These are phyloP conservation scores for Lepidurus arcticus DNA, from an alignment of 1,140 invertebrate species.

Conservation along the genomic window DNA sequence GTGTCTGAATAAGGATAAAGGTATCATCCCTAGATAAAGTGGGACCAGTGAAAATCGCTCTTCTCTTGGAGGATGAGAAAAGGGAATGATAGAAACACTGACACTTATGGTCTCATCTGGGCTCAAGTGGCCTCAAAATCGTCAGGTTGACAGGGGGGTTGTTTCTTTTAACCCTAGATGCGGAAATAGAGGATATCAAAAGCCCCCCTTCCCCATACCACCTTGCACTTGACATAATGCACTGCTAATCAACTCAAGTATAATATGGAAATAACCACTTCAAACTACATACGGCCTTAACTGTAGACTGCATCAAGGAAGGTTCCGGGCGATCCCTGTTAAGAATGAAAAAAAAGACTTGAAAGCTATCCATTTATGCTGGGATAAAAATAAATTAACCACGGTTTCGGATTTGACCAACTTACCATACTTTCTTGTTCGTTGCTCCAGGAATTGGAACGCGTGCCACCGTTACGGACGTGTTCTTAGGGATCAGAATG, in stretches of 20 bases:
- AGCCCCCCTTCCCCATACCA: too few species aligned
- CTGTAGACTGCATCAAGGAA: constrained; percentile 30
- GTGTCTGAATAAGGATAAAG: too few species aligned
- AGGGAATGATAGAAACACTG: too few species aligned
- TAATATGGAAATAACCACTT: background rate
- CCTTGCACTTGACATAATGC: background rate
- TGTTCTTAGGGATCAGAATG: constrained; percentile 90
- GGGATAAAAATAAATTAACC: background rate
- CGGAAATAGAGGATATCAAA: too few species aligned
- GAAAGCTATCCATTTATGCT: background rate
- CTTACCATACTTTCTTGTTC: constrained; percentile 54
- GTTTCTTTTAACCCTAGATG: too few species aligned
- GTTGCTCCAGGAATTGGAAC: constrained; percentile 63
- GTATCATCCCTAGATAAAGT: too few species aligned
- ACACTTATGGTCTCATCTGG: too few species aligned
- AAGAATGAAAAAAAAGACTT: constrained; percentile 29
- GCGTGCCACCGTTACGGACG: constrained; percentile 89
- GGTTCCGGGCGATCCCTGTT: constrained; percentile 40
- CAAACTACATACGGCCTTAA: constrained; percentile 35
- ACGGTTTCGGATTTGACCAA: background rate
- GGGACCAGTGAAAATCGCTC: too few species aligned
- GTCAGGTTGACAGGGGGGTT: too few species aligned
- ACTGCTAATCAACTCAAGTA: background rate
- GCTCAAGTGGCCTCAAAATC: too few species aligned
- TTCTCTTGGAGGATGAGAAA: too few species aligned